Conservation (phyloP, 2,113 vertebrate genomes). For the Gavia stellata region DNA sequence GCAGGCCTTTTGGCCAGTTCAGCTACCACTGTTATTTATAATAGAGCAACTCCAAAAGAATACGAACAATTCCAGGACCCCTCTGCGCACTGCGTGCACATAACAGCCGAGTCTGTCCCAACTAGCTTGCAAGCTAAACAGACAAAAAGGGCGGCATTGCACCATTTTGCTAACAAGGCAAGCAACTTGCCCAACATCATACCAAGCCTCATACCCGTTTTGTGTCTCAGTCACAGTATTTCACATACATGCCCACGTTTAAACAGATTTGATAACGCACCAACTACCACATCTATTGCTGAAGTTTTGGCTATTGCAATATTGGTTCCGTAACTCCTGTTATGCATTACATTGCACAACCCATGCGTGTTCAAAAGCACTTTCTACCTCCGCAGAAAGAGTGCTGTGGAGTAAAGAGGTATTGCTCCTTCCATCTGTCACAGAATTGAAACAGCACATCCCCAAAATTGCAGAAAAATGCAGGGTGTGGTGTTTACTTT, state of each 20-base stretch:
- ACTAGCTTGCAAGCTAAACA: background rate
- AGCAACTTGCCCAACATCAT: background rate
- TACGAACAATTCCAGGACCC: background rate
- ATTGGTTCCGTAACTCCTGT: background rate
- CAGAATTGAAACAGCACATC: background rate
- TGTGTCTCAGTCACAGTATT: background rate
- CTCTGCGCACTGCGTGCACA: rapidly evolving
- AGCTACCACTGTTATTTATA: rapidly evolving
- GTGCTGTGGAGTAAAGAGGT: background rate
- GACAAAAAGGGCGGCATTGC: background rate
- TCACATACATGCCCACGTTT: background rate
- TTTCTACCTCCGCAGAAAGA: background rate
- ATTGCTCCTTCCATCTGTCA: background rate
- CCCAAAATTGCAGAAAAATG: background rate
- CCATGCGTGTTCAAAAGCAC: background rate
- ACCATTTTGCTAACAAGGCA: background rate
- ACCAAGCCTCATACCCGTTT: background rate
- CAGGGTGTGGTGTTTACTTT: background rate
- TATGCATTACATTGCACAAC: rapidly evolving
- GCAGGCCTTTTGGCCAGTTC: background rate
- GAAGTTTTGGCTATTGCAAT: background rate
- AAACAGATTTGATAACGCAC: background rate
- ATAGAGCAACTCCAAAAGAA: background rate
- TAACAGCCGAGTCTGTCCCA: background rate
- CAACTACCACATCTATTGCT: background rate